These are phyloP conservation scores for Calephelis virginiensis DNA, from an alignment of 1,140 invertebrate species.

Conservation along the genomic window DNA sequence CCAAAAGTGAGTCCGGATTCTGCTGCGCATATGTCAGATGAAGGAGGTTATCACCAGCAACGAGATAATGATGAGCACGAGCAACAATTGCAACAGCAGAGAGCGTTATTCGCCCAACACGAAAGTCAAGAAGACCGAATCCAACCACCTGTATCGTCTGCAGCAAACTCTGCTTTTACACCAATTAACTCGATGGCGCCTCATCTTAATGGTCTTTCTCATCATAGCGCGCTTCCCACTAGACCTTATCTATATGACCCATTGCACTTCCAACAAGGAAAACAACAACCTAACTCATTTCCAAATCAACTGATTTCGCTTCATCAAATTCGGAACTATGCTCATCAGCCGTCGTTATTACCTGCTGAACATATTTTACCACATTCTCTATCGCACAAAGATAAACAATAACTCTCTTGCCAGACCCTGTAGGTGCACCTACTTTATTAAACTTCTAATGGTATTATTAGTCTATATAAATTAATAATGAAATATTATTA, in stretches of 20 bases:
- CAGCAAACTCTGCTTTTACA: conserved; percentile 92
- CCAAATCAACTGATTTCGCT: conserved; percentile 97
- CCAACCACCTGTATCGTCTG: conserved; percentile 70
- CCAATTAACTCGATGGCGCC: conserved; percentile 91
- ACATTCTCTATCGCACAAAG: conserved; percentile 74
- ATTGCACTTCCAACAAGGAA: conserved; percentile 87
- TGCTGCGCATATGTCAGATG: conserved; percentile 83
- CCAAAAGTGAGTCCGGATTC: conserved; percentile 88
- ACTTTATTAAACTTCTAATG: conserved; percentile 66
- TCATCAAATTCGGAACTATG: conserved; percentile 97
- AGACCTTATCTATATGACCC: conserved; percentile 95
- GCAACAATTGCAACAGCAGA: conserved; percentile 82
- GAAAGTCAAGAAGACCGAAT: conserved; percentile 83
- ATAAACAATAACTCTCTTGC: conserved; percentile 72
- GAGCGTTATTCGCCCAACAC: conserved; percentile 79
- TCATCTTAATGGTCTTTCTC: conserved; percentile 85
- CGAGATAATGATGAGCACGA: conserved; percentile 80
- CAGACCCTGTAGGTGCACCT: conserved; percentile 52
- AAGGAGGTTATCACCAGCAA: conserved; percentile 80
- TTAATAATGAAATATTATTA: conserved; percentile 64
- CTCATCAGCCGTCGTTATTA: conserved; percentile 88
- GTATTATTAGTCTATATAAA: conserved; percentile 76
- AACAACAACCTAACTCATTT: conserved; percentile 86
- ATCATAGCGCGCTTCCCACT: conserved; percentile 85
- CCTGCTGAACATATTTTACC: conserved; percentile 76